Evolutionary conservation across 2,888 invertebrate species (phyloP), one percentile per base, ranked within the genome.

Genomic region (Torymus tubicola): DNA sequence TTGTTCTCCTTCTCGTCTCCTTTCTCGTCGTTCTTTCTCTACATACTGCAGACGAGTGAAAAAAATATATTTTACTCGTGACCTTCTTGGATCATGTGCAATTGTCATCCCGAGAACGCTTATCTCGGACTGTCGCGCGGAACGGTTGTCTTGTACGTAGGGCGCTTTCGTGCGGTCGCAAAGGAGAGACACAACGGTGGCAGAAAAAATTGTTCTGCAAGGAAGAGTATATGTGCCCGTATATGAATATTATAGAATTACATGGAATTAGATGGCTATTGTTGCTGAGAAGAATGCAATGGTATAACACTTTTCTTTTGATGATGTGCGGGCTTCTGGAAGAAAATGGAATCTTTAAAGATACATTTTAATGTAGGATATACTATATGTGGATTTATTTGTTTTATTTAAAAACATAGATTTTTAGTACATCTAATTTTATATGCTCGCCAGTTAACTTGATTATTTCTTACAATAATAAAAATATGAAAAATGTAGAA

Each of bases 201-300:
- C 55, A 53, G 53, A 18, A 53, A 58, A 55, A 63, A 50, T 31
- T 31, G 31, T 31, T 8, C 31, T 31, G 55, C 13, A 11, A 55
- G 55, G 21, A 60, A 12, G 42, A 5, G 11, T 58, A 14, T 24
- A 31, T 55, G 67, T 50, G 67, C 71, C 21, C 3, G 31, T 31
- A 31, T 31, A 31, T 31, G 31, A 16, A n/a, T 58, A 68, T 78
- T 63, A 24, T n/a, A 58, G 65, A 82, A 82, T 81, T 82, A 76
- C 60, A 79, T 79, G 79, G 68, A 82, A 82, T 82, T 79, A 82
- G 58, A 63, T 60, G 69, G 31, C 75, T 18, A 72, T 79, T 81
- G 78, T 81, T 72, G 76, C 65, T 16, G 68, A 16, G 78, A 61
- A 63, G 61, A 81, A 78, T 78, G 63, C 71, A 65, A 78, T 81